Conservation (phyloP, 2,888 invertebrate genomes). For the Euproctis similis region DNA sequence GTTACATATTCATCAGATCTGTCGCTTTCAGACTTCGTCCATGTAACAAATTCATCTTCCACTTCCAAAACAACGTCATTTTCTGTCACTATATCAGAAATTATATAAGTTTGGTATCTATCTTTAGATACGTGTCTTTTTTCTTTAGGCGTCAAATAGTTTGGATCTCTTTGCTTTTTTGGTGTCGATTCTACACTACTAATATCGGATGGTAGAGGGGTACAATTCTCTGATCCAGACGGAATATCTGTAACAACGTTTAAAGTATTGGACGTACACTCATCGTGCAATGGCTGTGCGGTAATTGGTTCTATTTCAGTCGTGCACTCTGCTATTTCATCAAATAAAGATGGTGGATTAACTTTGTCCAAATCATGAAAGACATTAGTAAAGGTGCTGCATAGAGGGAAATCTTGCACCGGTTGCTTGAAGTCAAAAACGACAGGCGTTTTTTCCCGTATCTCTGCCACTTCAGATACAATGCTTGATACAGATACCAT, state of each 20-base stretch:
- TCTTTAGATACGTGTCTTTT: constrained; percentile 84
- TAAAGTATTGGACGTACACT: constrained; percentile 73
- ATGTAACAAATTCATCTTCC: constrained; percentile 57
- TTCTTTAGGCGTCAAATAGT: constrained; percentile 84
- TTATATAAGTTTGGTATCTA: constrained; percentile 88
- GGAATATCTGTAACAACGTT: constrained; percentile 75
- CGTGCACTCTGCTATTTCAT: constrained; percentile 81
- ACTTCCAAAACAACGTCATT: constrained; percentile 42
- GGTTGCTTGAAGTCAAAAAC: constrained; percentile 78
- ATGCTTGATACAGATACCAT: constrained; percentile 90
- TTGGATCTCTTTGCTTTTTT: constrained; percentile 71
- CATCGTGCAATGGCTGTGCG: constrained; percentile 77
- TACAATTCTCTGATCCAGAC: constrained; percentile 72
- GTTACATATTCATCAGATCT: constrained; percentile 54
- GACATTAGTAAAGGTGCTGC: constrained; percentile 52
- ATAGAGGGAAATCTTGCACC: constrained; percentile 62
- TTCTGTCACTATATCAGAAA: constrained; percentile 72
- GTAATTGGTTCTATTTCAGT: constrained; percentile 62
- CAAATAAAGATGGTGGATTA: constrained; percentile 83
- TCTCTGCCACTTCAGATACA: constrained; percentile 84
- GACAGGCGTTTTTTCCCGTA: constrained; percentile 57
- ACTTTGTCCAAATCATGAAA: constrained; percentile 80
- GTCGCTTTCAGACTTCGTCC: constrained; percentile 65
- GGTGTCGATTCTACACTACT: constrained; percentile 87
- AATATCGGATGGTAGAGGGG: constrained; percentile 81